Evolutionary conservation across 2,888 invertebrate genomes (phyloP), one percentile per base, ranked within the genome.

Genomic region (Harpalus rubripes): DNA sequence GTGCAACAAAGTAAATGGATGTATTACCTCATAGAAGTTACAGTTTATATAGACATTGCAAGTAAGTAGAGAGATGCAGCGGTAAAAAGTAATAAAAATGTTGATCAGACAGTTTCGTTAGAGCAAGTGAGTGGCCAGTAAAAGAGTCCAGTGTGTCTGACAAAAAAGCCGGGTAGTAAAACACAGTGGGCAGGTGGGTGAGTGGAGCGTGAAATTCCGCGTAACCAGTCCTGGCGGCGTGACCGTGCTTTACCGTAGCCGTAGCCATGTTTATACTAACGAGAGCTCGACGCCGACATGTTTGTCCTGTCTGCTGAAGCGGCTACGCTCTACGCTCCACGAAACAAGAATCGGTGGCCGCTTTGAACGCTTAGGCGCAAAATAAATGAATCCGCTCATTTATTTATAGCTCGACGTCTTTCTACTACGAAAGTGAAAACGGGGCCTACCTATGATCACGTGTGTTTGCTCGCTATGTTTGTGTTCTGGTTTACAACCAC

Each of bases 401-500:
- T 81, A 81, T 81, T 81, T 81, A 81, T 81, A 81, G 72, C 81
- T 59, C 61, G 39, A 61, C 80, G 61, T 80, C 61, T 80, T 61
- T 80, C 32, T 12, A 32, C 44, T 10, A 52, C 56, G 68, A 68
- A 81, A 68, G 81, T 26, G 81, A 68, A 81, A 68, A 22, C 56
- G 10, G 7, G 10, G 63, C 18, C 61, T 59, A 7, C n/a, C 78
- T 44, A 58, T 83, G 76, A 83, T 83, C 83, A 61, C 41, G 81
- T 81, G 16, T 68, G 81, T 81, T 65, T 81, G 81, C 52, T 65
- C 22, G 18, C 15, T 22, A 7, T 83, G 83, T 83, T 83, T 83
- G 83, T 83, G 74, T 83, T 83, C 59, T 74, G 83, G 74, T 83
- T 83, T 83, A 83, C 83, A 83, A 74, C 61, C 76, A 83, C 83